A percentile compares a stretch with the other conserved stretches of the same genome.
Evolutionary conservation across 1,140 invertebrate genomes (phyloP).

Genomic region (Saccostrea cuccullata): DNA sequence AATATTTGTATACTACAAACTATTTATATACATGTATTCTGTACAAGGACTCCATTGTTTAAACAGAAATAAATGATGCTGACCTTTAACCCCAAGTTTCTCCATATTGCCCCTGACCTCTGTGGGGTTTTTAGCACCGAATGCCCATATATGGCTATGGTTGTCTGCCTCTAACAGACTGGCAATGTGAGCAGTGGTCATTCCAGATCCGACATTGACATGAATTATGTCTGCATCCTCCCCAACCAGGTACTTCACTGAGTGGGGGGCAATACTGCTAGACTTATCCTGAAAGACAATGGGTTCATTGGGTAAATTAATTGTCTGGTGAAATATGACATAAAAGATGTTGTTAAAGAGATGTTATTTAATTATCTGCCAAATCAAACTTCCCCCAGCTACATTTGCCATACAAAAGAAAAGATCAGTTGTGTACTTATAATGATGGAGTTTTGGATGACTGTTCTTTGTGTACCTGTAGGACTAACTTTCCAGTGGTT

Average conservation of each 20-base stretch:
- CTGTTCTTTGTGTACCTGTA: conserved; percentile 61
- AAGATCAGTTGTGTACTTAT: too few relatives aligned
- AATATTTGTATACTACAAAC: too few relatives aligned
- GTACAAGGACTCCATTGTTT: too few relatives aligned
- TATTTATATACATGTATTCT: too few relatives aligned
- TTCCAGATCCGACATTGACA: conserved; percentile 70
- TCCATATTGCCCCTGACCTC: conserved; percentile 64
- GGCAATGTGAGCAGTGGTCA: conserved; percentile 70
- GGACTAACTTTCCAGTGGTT: conserved; percentile 60
- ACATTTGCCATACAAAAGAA: too few relatives aligned
- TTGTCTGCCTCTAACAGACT: conserved; percentile 62
- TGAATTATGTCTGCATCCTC: conserved; percentile 71
- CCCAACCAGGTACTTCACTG: conserved; percentile 66
- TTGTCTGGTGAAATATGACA: too few relatives aligned
- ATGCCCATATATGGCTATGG: conserved; percentile 60
- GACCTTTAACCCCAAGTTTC: conserved; percentile 71
- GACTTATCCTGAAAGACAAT: conserved; percentile 72
- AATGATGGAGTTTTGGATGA: too few relatives aligned
- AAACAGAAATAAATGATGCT: not conserved
- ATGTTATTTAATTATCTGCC: not conserved
- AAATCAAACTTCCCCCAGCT: too few relatives aligned
- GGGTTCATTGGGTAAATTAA: too few relatives aligned
- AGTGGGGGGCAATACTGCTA: conserved; percentile 71
- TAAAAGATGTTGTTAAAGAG: not conserved
- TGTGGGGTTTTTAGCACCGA: conserved; percentile 58